These are phyloP conservation scores for Xanthorhoe spadicearia DNA, from an alignment of 2,888 invertebrate species.

Conservation along the genomic window DNA sequence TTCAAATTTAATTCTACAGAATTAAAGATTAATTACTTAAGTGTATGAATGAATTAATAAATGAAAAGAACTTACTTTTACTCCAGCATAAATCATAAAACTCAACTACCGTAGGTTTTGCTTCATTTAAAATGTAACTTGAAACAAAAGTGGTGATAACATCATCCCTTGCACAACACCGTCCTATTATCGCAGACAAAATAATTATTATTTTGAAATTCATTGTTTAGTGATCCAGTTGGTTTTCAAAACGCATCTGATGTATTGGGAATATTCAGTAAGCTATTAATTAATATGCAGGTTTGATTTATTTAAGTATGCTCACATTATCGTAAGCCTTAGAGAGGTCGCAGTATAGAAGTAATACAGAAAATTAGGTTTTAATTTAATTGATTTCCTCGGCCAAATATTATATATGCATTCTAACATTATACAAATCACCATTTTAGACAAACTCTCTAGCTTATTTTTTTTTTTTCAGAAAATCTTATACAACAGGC, in stretches of 20 bases:
- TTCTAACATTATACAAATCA: too few relatives aligned
- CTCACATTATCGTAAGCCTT: conserved; percentile 24
- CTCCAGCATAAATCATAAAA: conserved; percentile 59
- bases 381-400: too few relatives aligned
- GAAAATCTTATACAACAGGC: too few relatives aligned
- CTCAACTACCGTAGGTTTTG: conserved; percentile 58
- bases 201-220: conserved; percentile 23
- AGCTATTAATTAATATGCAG: neutral
- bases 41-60: neutral
- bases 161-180: conserved; percentile 44
- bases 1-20: too few relatives aligned
- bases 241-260: conserved; percentile 5
- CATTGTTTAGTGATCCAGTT: conserved; percentile 27
- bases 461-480: too few relatives aligned
- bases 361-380: neutral
- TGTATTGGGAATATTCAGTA: neutral
- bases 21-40: too few relatives aligned
- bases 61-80: conserved; percentile 51
- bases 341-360: conserved; percentile 22
- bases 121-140: conserved; percentile 61
- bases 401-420: too few relatives aligned
- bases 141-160: conserved; percentile 54
- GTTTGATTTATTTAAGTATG: conserved; percentile 19
- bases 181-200: conserved; percentile 29
- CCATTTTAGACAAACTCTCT: too few relatives aligned